Percentiles rank a stretch among this genome's conserved stretches.
Conservation (phyloP, 2,888 invertebrate species). For the Lampropteryx suffumata region DNA sequence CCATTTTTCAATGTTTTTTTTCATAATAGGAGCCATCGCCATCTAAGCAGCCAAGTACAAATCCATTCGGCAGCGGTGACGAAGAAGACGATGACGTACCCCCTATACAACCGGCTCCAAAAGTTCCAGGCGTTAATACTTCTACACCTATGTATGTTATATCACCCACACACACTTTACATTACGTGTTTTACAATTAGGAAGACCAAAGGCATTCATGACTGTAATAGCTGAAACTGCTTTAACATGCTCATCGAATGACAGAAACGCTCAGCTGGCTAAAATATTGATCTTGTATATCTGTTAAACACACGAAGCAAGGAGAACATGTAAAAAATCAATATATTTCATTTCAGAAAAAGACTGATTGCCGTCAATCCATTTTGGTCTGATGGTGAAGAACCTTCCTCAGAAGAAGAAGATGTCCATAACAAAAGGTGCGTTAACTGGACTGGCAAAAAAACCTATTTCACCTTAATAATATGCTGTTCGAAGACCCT, state of each 20-base stretch:
- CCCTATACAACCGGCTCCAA: constrained; percentile 54
- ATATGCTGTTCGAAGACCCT: too few species aligned
- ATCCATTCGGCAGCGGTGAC: constrained; percentile 87
- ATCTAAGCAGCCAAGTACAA: constrained; percentile 74
- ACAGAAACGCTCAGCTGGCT: too few species aligned
- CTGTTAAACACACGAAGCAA: too few species aligned
- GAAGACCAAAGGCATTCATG: too few species aligned
- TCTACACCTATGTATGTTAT: constrained; percentile 59
- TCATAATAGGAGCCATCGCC: constrained; percentile 32
- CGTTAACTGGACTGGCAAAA: constrained; percentile 1
- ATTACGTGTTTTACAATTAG: too few species aligned
- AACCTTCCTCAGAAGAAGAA: constrained; percentile 82
- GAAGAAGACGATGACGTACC: constrained; percentile 81
- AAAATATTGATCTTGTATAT: too few species aligned
- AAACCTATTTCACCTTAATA: too few species aligned
- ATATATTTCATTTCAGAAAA: constrained; percentile 48
- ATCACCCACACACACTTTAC: too few species aligned
- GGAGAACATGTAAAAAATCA: too few species aligned
- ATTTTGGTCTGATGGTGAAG: constrained; percentile 89
- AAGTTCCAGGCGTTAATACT: constrained; percentile 42
- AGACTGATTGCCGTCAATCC: constrained; percentile 86
- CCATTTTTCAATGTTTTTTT: not conserved
- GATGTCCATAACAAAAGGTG: constrained; percentile 62
- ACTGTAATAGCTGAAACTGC: too few species aligned
- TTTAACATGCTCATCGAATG: too few species aligned